Base-by-base conservation (phyloP, 2,113 vertebrate genomes). In the Brachyhypopomus occidentalis region DNA sequence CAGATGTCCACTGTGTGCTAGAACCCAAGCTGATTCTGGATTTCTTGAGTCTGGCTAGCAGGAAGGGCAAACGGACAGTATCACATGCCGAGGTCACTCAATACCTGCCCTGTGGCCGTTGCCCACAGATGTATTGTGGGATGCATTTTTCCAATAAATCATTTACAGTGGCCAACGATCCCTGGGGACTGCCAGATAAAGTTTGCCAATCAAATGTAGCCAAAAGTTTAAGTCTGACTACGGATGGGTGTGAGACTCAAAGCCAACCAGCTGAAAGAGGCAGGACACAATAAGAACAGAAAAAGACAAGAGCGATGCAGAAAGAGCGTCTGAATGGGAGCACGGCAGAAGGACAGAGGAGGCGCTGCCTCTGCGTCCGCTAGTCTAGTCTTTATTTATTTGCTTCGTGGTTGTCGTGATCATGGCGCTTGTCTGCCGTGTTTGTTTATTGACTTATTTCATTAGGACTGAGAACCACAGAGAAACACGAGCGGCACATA, bases 391-490 rank as follows among this genome's bases (percentile, higher is more conserved):
- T 16, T 25, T 79, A 20, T 48, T 83, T 83, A 72, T 79, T 73
- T 82, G 38, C 79, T 63, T 71, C n/a, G 70, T 75, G 79, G 83
- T 84, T 62, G 84, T 78, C 64, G 36, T 38, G 48, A 90, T n/a
- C 88, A 81, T 89, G 79, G 70, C 77, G 82, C 82, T 90, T 82
- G 74, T 83, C 80, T 83, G 41, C 78, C 72, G 82, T 91, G 89
- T 87, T 87, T 92, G 88, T 87, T 87, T 93, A 91, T 90, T 90
- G 89, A 92, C 89, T 92, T 86, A 90, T 92, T 91, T 93, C 88
- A 88, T 92, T 88, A 90, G 88, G 86, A 87, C 89, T 52, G 80
- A 88, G 89, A 38, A 90, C 89, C 90, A 92, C 86, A 88, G 91
- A 88, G 89, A 90, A 85, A 89, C 38, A 83, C 88, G 90, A 81